Conservation (phyloP, 2,888 invertebrate genomes). For the Dorcus parallelipipedus region DNA sequence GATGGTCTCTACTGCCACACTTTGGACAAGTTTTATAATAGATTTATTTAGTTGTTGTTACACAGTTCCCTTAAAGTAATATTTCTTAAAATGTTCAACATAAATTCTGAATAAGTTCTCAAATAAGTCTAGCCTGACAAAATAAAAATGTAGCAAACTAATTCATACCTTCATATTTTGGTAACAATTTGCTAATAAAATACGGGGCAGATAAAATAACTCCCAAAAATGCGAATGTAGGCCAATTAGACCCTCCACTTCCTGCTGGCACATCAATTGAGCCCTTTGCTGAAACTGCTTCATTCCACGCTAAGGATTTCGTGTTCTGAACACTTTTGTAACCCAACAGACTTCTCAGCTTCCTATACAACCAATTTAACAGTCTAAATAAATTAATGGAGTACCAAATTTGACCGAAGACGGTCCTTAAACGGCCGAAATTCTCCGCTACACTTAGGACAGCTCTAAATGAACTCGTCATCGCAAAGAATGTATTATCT, state of each 20-base stretch:
- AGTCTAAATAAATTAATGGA: slow-evolving; percentile 80
- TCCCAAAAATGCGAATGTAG: slow-evolving; percentile 84
- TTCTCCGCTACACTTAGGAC: slow-evolving; percentile 95
- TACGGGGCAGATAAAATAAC: slow-evolving; percentile 90
- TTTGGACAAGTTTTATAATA: no score
- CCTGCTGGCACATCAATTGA: slow-evolving; percentile 30
- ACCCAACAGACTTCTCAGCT: slow-evolving; percentile 68
- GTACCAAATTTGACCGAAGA: slow-evolving; percentile 84
- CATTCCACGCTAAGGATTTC: slow-evolving; percentile 46
- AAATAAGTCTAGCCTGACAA: background rate
- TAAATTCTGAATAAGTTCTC: background rate
- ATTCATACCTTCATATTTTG: slow-evolving; percentile 58
- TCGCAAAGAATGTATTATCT: slow-evolving; percentile 93
- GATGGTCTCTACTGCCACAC: no score
- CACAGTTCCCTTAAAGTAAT: background rate
- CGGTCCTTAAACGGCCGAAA: slow-evolving; percentile 76
- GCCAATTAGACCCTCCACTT: slow-evolving; percentile 68
- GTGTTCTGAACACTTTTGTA: slow-evolving; percentile 46
- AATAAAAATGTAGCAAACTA: background rate
- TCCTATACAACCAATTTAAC: slow-evolving; percentile 76
- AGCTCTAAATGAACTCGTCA: slow-evolving; percentile 93
- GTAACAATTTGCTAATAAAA: slow-evolving; percentile 79
- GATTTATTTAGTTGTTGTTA: background rate
- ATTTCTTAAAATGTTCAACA: background rate
- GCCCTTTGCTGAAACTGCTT: slow-evolving; percentile 45